Base-by-base conservation (phyloP, 2,113 vertebrate genomes). In the Chloebia gouldiae region DNA sequence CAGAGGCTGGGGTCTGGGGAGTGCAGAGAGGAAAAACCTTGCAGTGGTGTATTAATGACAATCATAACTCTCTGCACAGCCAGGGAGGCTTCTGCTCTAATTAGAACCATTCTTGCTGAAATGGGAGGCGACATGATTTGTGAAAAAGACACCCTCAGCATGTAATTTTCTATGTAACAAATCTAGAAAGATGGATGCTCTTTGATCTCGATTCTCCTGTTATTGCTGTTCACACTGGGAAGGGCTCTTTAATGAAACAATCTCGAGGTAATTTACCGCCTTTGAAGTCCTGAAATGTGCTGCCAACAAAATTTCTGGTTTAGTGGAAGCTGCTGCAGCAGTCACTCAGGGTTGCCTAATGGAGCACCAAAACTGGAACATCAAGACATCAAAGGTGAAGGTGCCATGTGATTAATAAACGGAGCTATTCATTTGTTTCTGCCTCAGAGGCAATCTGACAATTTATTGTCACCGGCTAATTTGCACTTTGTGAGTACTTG, bases 341-440 rank as follows among this genome's bases (percentile, higher is more conserved):
- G 97, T 97, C 95, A 94, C 65, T 97, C 84, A 79, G 93, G 93
- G 68, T 88, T 96, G 97, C 96, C 96, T 97, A 98, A 95, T 96
- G 39, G 84, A 97, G 93, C 95, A 95, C 97, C 97, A 98, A 96
- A 97, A 98, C 98, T 96, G 97, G 98, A 98, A 97, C 97, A 95
- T 96, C 97, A 96, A 98, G 97, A 98, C 98, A 97, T 98, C 98
- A 98, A 98, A 98, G 97, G 93, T 89, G 94, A 97, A 97, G 96
- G 97, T 98, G 97, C 98, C 97, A 61, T 96, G 88, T 97, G 95
- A 97, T 97, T 97, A 98, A 98, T 95, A 96, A 97, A 96, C 92
- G 45, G 72, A 83, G 91, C 91, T 86, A 93, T 93, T 95, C 92
- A 97, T 97, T 96, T 92, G 97, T 97, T 97, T 96, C 71, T 78